phyloP scores from a whole-genome alignment of 2,797 vertebrate genomes.

The Chelidonichthys spinosus region DNA sequence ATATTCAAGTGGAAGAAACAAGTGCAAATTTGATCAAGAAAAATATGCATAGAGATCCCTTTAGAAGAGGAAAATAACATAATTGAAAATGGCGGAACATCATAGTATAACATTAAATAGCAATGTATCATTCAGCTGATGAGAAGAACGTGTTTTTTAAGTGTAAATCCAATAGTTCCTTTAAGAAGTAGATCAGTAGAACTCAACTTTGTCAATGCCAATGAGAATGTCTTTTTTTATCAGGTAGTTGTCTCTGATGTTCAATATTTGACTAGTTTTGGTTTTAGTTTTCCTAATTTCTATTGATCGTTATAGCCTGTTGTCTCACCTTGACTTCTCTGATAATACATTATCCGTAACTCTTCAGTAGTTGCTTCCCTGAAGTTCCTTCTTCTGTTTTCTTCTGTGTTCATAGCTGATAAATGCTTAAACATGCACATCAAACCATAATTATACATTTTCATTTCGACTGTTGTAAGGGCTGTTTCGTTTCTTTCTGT shows the following conservation, averaged over 20 bases:
- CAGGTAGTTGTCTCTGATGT: not conserved
- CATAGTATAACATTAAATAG: not conserved
- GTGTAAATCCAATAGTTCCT: not conserved
- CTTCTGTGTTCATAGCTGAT: slow-evolving; percentile 10
- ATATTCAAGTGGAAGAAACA: not conserved
- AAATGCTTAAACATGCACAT: slow-evolving; percentile 21
- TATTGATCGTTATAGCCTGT: not conserved
- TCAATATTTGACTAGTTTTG: not conserved
- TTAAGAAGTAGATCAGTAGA: not conserved
- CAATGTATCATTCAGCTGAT: not conserved
- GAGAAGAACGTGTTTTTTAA: not conserved
- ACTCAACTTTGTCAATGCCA: not conserved
- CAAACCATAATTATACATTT: slow-evolving; percentile 18
- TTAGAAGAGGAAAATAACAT: not conserved
- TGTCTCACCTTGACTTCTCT: not conserved
- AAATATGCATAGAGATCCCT: not conserved
- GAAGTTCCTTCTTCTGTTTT: not conserved
- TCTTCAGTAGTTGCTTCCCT: slow-evolving; percentile 3
- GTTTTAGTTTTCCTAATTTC: not conserved
- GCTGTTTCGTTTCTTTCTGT: slow-evolving; percentile 7
- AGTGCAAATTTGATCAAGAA: not conserved
- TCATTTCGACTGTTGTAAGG: slow-evolving; percentile 3
- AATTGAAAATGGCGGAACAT: not conserved
- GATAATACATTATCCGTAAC: not conserved
- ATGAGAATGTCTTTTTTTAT: not conserved